Evolutionary conservation across 2,113 vertebrate genomes (phyloP).

Genomic region (Lycocorax pyrrhopterus): DNA sequence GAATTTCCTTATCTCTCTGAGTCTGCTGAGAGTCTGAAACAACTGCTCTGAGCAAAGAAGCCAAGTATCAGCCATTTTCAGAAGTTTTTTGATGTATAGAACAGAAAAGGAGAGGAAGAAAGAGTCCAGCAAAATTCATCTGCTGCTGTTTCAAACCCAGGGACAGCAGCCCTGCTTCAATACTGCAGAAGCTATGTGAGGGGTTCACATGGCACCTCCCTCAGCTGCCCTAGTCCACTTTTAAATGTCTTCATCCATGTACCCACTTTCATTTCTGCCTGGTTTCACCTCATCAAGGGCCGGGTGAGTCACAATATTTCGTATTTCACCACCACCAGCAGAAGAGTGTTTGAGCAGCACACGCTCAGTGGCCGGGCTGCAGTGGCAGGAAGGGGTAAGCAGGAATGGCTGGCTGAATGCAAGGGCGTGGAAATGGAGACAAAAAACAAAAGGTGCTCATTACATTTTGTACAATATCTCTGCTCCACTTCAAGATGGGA

Average conservation of each 20-base stretch:
- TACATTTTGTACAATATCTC: not conserved
- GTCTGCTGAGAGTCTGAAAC: not conserved
- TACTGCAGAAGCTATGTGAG: rapidly evolving
- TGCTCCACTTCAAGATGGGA: not conserved
- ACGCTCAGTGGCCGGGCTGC: rapidly evolving
- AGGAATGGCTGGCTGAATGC: not conserved
- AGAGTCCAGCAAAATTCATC: not conserved
- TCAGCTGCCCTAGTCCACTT: not conserved
- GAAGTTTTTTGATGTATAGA: not conserved
- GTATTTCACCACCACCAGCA: not conserved
- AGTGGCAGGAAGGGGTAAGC: not conserved
- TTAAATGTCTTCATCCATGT: rapidly evolving
- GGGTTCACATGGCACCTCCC: not conserved
- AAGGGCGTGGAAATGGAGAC: not conserved
- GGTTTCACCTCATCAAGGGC: not conserved
- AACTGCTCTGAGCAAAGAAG: not conserved
- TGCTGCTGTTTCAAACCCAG: rapidly evolving
- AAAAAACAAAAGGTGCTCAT: not conserved
- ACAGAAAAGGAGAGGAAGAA: not conserved
- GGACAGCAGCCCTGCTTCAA: not conserved
- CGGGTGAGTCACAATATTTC: rapidly evolving
- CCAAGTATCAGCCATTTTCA: not conserved
- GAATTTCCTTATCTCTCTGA: not conserved
- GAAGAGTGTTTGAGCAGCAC: not conserved
- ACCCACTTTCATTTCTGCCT: not conserved